A percentile compares a stretch with the other conserved stretches of the same genome.
Conservation (phyloP, 2,797 vertebrate genomes). For the Eulemur mongoz region DNA sequence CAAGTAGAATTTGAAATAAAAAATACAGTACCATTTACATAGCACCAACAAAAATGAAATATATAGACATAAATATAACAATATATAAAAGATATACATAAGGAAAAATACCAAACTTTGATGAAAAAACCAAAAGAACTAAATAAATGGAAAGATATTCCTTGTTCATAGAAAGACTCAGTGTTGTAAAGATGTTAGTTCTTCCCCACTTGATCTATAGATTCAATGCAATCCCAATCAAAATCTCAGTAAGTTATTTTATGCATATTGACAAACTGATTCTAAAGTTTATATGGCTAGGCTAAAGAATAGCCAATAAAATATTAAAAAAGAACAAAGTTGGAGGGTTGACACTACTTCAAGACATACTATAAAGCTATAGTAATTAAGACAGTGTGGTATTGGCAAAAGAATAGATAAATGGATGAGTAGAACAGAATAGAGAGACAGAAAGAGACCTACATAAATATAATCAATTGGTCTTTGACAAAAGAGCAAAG, state of each 20-base stretch:
- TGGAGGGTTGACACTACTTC: background rate
- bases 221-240: background rate
- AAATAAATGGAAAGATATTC: background rate
- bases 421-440: background rate
- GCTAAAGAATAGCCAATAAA: background rate
- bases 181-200: background rate
- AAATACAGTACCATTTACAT: background rate
- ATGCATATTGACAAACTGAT: background rate
- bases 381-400: background rate
- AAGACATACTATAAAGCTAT: background rate
- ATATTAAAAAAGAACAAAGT: background rate
- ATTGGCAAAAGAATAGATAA: background rate
- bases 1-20: background rate
- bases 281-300: background rate
- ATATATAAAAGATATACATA: background rate
- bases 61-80: background rate
- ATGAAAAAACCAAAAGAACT: background rate
- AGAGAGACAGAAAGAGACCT: background rate
- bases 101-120: background rate
- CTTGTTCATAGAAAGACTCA: background rate
- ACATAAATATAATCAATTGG: background rate
- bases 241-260: background rate
- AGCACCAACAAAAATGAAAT: background rate
- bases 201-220: background rate
- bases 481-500: background rate